phyloP scores from a whole-genome alignment of 2,888 invertebrate genomes.

The Siphlonurus alternatus region DNA sequence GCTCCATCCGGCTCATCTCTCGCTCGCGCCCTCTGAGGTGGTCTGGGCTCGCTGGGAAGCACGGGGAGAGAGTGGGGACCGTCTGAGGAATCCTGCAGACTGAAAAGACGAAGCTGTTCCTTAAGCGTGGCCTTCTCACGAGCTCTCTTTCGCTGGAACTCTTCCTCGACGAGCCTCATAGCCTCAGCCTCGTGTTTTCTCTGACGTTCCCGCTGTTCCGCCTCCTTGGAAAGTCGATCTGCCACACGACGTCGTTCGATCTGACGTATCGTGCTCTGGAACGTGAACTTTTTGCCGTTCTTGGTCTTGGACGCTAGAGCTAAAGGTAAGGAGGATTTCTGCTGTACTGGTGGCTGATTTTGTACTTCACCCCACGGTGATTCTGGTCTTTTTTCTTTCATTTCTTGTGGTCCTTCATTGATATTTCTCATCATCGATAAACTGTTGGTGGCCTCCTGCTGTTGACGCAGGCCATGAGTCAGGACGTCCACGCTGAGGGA shows the following conservation, averaged over 20 bases:
- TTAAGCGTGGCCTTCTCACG: slow-evolving; percentile 37
- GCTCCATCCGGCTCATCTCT: neutral
- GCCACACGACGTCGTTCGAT: slow-evolving; percentile 56
- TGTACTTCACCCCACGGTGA: neutral
- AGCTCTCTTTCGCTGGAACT: slow-evolving; percentile 69
- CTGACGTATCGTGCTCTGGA: slow-evolving; percentile 70
- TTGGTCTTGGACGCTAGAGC: neutral
- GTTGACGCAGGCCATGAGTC: neutral
- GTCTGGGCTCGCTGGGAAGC: neutral
- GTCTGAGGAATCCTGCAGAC: slow-evolving; percentile 13
- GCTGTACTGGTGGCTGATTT: neutral
- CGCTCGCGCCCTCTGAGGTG: neutral
- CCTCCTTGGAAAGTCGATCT: slow-evolving; percentile 57
- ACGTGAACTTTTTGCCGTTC: slow-evolving; percentile 48
- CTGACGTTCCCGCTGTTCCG: slow-evolving; percentile 52
- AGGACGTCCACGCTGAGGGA: neutral
- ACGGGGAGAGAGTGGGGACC: neutral
- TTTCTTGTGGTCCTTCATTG: neutral
- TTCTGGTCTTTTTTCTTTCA: neutral
- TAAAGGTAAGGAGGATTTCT: neutral
- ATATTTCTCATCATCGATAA: neutral
- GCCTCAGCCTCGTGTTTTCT: slow-evolving; percentile 60
- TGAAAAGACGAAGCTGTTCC: slow-evolving; percentile 44
- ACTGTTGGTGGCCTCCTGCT: neutral
- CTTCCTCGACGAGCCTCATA: slow-evolving; percentile 72